These are phyloP conservation scores for Nerophis lumbriciformis DNA, from an alignment of 2,113 vertebrate genomes.

Conservation along the genomic window DNA sequence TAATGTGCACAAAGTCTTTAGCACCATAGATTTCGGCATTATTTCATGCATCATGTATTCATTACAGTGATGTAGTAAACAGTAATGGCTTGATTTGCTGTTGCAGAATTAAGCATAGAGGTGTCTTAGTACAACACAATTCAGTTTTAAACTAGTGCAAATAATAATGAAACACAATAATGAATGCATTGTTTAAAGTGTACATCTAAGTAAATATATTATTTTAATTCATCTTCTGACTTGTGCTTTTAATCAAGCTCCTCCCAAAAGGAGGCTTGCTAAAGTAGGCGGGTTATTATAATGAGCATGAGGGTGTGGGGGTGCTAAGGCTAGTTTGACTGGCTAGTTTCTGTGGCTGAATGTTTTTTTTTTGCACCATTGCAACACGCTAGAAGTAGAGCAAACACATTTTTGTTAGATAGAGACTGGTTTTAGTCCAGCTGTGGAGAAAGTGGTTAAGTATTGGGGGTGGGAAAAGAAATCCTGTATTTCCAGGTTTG, in stretches of 20 bases:
- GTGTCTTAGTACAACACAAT: too few relatives aligned
- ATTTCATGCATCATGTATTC: too few relatives aligned
- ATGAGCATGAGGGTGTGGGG: slow-evolving; percentile 26
- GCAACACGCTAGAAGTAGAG: slow-evolving; percentile 21
- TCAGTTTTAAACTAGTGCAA: too few relatives aligned
- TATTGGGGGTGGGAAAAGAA: neutral
- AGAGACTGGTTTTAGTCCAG: slow-evolving; percentile 2
- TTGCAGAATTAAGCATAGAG: too few relatives aligned
- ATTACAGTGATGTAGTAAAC: too few relatives aligned
- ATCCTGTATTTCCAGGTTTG: slow-evolving; percentile 33
- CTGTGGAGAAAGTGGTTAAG: slow-evolving; percentile 4
- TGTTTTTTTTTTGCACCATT: slow-evolving; percentile 26
- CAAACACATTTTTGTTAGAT: slow-evolving; percentile 1
- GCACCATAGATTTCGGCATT: too few relatives aligned
- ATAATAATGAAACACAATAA: too few relatives aligned
- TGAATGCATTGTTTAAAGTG: too few relatives aligned
- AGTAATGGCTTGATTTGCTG: too few relatives aligned
- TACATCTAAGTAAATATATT: too few relatives aligned
- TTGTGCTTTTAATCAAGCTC: slow-evolving; percentile 13
- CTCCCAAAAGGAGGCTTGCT: slow-evolving; percentile 6
- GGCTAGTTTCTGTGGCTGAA: slow-evolving; percentile 41
- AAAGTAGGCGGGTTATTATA: slow-evolving; percentile 21
- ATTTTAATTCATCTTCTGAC: too few relatives aligned
- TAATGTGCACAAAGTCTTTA: too few relatives aligned
- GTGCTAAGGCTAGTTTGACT: slow-evolving; percentile 17